phyloP scores from a whole-genome alignment of 2,888 invertebrate species.

The Argynnis bischoffii region DNA sequence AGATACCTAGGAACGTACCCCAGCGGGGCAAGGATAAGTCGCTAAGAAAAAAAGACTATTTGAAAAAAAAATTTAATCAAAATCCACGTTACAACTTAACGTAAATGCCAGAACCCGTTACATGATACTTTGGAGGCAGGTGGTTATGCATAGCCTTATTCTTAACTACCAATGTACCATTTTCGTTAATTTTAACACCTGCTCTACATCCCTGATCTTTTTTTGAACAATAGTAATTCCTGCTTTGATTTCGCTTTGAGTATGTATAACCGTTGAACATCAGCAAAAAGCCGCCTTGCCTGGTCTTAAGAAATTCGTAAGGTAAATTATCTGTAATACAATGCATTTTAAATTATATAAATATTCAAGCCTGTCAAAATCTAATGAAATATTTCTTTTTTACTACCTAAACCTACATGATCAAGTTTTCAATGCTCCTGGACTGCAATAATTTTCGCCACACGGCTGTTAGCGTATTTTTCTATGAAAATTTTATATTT shows the following conservation, averaged over 20 bases:
- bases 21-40: too few species aligned
- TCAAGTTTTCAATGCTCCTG: too few species aligned
- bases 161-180: slow-evolving; percentile 39
- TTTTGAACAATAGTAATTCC: slow-evolving; percentile 46
- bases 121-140: slow-evolving; percentile 41
- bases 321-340: slow-evolving; percentile 22
- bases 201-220: slow-evolving; percentile 48
- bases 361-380: not conserved
- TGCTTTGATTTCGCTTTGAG: slow-evolving; percentile 37
- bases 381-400: too few species aligned
- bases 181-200: slow-evolving; percentile 40
- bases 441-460: too few species aligned
- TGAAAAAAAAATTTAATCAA: not conserved
- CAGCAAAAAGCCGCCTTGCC: slow-evolving; percentile 21
- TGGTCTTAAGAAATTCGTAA: slow-evolving; percentile 28
- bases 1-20: too few species aligned
- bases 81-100: slow-evolving; percentile 34
- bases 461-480: too few species aligned
- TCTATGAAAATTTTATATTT: too few species aligned
- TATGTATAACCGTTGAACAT: slow-evolving; percentile 41
- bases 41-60: not conserved
- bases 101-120: slow-evolving; percentile 37
- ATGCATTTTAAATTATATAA: slow-evolving; percentile 7
- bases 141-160: slow-evolving; percentile 39
- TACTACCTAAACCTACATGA: too few species aligned